phyloP scores from a whole-genome alignment of 2,888 invertebrate genomes.

The Lasioglossum calceatum region DNA sequence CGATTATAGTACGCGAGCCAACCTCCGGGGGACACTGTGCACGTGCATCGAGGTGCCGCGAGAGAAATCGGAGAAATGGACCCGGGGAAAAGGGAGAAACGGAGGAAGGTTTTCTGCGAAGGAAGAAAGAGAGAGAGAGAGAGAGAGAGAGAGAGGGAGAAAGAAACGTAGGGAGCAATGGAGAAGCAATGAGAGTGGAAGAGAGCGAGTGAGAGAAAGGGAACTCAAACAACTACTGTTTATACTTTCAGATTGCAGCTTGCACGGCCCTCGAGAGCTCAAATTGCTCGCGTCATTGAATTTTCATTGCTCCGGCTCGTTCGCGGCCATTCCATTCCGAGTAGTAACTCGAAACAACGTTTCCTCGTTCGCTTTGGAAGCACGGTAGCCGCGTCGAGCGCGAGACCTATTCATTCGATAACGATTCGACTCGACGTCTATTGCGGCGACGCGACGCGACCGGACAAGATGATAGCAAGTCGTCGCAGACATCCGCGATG shows the following conservation, averaged over 20 bases:
- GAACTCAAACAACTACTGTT: slow-evolving; percentile 71
- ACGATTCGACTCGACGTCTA: not conserved
- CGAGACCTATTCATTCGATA: slow-evolving; percentile 6
- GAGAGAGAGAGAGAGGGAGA: too few species aligned
- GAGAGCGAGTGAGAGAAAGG: slow-evolving; percentile 31
- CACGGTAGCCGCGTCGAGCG: not conserved
- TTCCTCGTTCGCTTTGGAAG: slow-evolving; percentile 17
- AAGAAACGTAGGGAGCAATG: not conserved
- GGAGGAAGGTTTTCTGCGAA: slow-evolving; percentile 2
- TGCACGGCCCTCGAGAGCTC: slow-evolving; percentile 65
- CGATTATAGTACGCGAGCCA: slow-evolving; percentile 75
- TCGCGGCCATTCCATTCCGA: slow-evolving; percentile 42
- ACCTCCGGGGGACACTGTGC: slow-evolving; percentile 53
- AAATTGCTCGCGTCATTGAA: slow-evolving; percentile 76
- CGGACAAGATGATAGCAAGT: not conserved
- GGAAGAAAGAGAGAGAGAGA: slow-evolving; percentile 11
- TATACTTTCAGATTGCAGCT: slow-evolving; percentile 78
- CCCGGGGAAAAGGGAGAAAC: slow-evolving; percentile 31
- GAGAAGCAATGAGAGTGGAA: not conserved
- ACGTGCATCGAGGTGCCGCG: slow-evolving; percentile 45
- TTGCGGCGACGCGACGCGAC: not conserved
- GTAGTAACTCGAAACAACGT: slow-evolving; percentile 17
- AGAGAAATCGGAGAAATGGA: slow-evolving; percentile 50
- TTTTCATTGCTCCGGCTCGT: slow-evolving; percentile 72
- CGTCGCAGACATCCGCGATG: not conserved